Conservation (phyloP, 2,113 vertebrate genomes). For the Menura novaehollandiae region DNA sequence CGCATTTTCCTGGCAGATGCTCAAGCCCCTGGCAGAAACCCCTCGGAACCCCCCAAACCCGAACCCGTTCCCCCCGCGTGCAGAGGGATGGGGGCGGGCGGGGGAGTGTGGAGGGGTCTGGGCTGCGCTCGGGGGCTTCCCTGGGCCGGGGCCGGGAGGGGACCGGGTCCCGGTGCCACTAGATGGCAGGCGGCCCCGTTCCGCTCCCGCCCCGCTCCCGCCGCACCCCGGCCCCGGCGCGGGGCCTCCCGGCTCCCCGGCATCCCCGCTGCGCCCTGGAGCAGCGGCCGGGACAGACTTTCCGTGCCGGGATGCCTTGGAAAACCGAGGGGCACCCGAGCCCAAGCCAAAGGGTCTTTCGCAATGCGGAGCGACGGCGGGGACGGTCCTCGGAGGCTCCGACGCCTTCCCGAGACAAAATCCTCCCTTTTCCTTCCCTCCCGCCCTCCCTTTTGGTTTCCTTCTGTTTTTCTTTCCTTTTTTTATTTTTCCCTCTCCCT, state of each 20-base stretch:
- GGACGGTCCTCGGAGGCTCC: neutral
- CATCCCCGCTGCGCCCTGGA: slow-evolving; percentile 5
- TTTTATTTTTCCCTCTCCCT: no score
- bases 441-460: neutral
- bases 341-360: neutral
- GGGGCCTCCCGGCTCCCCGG: slow-evolving; percentile 27
- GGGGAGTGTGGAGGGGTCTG: fast-evolving
- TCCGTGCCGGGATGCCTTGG: neutral
- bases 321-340: slow-evolving; percentile 15
- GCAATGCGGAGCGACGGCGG: neutral
- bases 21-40: neutral
- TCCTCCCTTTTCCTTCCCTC: neutral
- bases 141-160: neutral
- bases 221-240: neutral
- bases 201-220: neutral
- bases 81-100: neutral
- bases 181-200: slow-evolving; percentile 35
- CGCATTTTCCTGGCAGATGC: neutral
- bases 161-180: neutral
- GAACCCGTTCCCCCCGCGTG: neutral
- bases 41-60: neutral
- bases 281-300: neutral
- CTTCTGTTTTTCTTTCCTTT: neutral
- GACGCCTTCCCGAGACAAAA: neutral
- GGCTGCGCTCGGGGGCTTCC: neutral